These are phyloP conservation scores for Proterorhinus semilunaris DNA, from an alignment of 2,113 vertebrate genomes.

Conservation along the genomic window DNA sequence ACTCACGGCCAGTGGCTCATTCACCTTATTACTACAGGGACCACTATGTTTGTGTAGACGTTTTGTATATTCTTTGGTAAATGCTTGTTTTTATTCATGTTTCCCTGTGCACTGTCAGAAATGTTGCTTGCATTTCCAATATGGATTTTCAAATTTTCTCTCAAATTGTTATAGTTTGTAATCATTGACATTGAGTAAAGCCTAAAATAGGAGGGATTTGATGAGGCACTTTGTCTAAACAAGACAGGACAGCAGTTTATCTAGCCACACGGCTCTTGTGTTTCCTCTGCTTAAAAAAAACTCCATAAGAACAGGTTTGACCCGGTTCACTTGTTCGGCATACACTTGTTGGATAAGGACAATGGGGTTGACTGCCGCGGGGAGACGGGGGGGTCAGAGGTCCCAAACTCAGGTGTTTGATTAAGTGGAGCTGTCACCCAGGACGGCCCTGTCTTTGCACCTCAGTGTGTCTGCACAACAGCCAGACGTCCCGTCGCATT, in stretches of 20 bases:
- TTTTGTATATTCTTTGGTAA: neutral
- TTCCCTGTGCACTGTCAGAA: neutral
- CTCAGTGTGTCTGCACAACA: conserved; percentile 42
- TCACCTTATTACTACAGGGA: conserved; percentile 28
- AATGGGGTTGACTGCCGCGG: conserved; percentile 17
- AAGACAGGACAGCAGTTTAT: too few species aligned
- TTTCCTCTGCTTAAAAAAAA: neutral
- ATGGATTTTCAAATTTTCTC: neutral
- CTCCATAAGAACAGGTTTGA: neutral
- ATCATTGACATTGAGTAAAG: too few species aligned
- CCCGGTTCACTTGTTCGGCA: conserved; percentile 8
- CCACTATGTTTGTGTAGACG: neutral
- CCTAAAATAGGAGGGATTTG: too few species aligned
- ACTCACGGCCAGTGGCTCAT: conserved; percentile 52
- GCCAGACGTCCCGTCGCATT: conserved; percentile 36
- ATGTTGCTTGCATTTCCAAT: neutral
- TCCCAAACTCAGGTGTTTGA: conserved; percentile 64
- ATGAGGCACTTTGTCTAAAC: too few species aligned
- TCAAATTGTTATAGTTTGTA: neutral
- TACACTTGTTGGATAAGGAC: conserved; percentile 12
- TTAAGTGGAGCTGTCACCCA: conserved; percentile 63
- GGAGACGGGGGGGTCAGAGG: conserved; percentile 34
- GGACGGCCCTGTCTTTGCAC: conserved; percentile 39
- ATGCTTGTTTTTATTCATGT: conserved; percentile 1
- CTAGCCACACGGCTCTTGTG: too few species aligned